These are phyloP conservation scores for Pissodes strobi DNA, from an alignment of 1,140 invertebrate genomes.

Conservation along the genomic window DNA sequence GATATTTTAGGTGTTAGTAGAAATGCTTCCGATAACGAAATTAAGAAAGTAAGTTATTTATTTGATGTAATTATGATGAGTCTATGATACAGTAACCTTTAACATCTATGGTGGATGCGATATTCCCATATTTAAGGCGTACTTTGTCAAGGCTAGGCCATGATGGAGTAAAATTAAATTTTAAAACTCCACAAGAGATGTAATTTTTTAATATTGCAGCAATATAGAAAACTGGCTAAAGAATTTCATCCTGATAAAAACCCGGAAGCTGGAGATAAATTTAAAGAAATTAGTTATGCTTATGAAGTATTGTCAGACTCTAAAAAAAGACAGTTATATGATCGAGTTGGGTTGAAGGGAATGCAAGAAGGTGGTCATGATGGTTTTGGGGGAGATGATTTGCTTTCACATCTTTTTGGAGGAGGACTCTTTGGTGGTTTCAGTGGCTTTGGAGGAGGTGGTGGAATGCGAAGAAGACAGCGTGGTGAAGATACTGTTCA, in stretches of 20 bases:
- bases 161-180: constrained; percentile 5
- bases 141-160: constrained; percentile 28
- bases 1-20: constrained; percentile 78
- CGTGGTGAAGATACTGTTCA: constrained; percentile 73
- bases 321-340: constrained; percentile 72
- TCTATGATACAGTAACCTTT: not conserved
- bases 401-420: constrained; percentile 70
- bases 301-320: constrained; percentile 82
- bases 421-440: constrained; percentile 62
- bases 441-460: constrained; percentile 52
- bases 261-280: constrained; percentile 79
- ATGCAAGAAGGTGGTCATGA: constrained; percentile 73
- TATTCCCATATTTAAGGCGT: constrained; percentile 3
- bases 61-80: too few species aligned
- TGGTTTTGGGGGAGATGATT: constrained; percentile 63
- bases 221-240: constrained; percentile 82
- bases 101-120: not conserved
- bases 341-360: constrained; percentile 78
- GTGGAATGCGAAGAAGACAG: constrained; percentile 58
- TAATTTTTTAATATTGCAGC: constrained; percentile 58
- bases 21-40: constrained; percentile 77
- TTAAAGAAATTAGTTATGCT: constrained; percentile 88
- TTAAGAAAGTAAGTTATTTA: constrained; percentile 76
- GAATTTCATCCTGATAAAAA: constrained; percentile 90
- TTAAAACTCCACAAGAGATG: constrained; percentile 15